A percentile compares a stretch with the other conserved stretches of the same genome.
Evolutionary conservation across 2,113 vertebrate species (phyloP).

Genomic region (Ictalurus punctatus): DNA sequence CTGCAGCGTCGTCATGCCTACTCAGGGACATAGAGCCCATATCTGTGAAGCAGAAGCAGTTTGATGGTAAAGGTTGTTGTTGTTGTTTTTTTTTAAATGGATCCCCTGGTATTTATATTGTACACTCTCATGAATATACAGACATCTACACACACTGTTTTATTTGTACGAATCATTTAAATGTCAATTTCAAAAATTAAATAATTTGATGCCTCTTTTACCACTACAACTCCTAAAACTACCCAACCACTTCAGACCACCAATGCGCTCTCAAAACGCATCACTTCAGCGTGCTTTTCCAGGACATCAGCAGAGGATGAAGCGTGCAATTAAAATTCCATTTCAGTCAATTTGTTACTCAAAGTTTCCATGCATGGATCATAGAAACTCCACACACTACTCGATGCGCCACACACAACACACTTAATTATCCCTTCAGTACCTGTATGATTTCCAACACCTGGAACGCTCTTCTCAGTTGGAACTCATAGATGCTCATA

Average conservation of each 20-base stretch:
- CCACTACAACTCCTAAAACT: background rate
- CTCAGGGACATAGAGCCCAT: background rate
- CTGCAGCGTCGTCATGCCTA: background rate
- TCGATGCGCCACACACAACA: slow-evolving; percentile 28
- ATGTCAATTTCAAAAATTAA: background rate
- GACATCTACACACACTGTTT: background rate
- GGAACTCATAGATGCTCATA: background rate
- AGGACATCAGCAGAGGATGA: slow-evolving; percentile 34
- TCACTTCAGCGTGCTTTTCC: background rate
- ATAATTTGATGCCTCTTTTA: background rate
- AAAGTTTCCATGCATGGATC: slow-evolving; percentile 40
- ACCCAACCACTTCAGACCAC: slow-evolving; percentile 15
- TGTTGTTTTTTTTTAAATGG: background rate
- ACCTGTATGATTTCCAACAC: slow-evolving; percentile 24
- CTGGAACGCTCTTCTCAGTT: background rate
- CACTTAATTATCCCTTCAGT: slow-evolving; percentile 1
- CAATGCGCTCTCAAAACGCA: background rate
- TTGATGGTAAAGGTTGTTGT: background rate
- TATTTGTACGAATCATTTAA: background rate
- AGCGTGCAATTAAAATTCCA: slow-evolving; percentile 34
- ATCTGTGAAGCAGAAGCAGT: background rate
- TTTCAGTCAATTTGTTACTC: slow-evolving; percentile 35
- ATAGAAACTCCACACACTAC: slow-evolving; percentile 23
- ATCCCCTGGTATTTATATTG: background rate
- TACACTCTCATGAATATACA: background rate